Evolutionary conservation across 2,113 vertebrate genomes (phyloP), one percentile per base, ranked within the genome.

Genomic region (Tragulus kanchil): DNA sequence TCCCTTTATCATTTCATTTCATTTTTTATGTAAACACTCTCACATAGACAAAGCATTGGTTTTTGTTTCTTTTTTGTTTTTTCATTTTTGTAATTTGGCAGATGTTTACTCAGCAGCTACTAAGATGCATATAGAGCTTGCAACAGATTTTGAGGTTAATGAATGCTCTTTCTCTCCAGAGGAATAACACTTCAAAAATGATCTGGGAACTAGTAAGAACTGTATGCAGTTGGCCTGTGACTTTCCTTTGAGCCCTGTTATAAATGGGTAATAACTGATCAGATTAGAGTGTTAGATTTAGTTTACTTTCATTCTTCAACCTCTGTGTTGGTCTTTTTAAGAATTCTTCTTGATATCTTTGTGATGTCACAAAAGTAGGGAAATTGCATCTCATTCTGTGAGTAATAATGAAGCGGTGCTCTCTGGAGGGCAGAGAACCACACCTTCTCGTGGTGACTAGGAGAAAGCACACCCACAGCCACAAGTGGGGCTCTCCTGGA

Each of bases 221-320:
- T 26, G 45, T 77, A 50, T 19, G 3, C 7, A 6, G 5, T 31
- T 59, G 78, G 11, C 19, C 13, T 11, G 5, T 0, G 3, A 5
- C 50, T 77, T 61, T 13, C 19, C 42, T 67, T 31, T 73, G 45
- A 85, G 36, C 13, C 15, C 56, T 54, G 3, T 50, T 58, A 26
- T 15, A 71, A 31, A 48, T 19, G 9, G 58, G 56, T 45, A n/a
- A 61, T 50, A 36, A 83, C 2, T 56, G 19, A 21, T 28, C n/a
- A 85, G 62, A 45, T 13, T 36, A 12, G 62, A 17, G 1, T 59
- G 45, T 79, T 64, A 15, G 16, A 36, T 81, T 90, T 67, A 25
- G 14, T 65, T 77, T 56, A 59, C 13, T 12, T 52, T 65, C 26
- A 64, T 54, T 56, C 36, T 93, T 28, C 48, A 62, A 31, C 3